These are phyloP conservation scores for Amphimallon solstitiale DNA, from an alignment of 2,888 invertebrate genomes.

Conservation along the genomic window DNA sequence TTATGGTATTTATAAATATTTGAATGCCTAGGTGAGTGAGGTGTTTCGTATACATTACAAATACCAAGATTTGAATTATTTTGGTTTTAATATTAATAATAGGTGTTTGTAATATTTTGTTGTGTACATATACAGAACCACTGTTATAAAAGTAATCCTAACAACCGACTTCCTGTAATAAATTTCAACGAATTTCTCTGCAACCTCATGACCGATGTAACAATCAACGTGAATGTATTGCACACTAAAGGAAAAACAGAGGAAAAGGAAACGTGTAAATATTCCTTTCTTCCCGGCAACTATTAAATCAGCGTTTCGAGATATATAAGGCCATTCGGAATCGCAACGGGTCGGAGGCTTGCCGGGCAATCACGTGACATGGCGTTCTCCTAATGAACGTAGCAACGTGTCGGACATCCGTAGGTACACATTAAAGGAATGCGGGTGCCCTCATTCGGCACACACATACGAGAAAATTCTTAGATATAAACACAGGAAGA, in stretches of 20 bases:
- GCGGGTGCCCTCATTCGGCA: conserved; percentile 47
- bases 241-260: not conserved
- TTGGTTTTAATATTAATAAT: too few relatives aligned
- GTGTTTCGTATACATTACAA: too few relatives aligned
- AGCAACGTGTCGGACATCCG: conserved; percentile 53
- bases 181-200: too few relatives aligned
- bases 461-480: not conserved
- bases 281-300: conserved; percentile 15
- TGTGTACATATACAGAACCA: too few relatives aligned
- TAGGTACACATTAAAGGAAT: conserved; percentile 51
- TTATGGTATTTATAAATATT: too few relatives aligned
- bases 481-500: not conserved
- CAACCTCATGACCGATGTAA: not conserved
- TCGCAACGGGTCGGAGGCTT: conserved; percentile 32
- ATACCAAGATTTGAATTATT: too few relatives aligned
- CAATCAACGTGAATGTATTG: conserved; percentile 6
- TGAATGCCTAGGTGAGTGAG: too few relatives aligned
- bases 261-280: conserved; percentile 22
- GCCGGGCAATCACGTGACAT: conserved; percentile 43
- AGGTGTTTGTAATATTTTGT: too few relatives aligned
- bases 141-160: not conserved
- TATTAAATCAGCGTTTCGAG: conserved; percentile 31
- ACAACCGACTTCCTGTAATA: too few relatives aligned
- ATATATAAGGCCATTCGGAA: conserved; percentile 36
- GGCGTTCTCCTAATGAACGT: conserved; percentile 51